Evolutionary conservation across 2,888 invertebrate species (phyloP).

Genomic region (Amiota mariae): DNA sequence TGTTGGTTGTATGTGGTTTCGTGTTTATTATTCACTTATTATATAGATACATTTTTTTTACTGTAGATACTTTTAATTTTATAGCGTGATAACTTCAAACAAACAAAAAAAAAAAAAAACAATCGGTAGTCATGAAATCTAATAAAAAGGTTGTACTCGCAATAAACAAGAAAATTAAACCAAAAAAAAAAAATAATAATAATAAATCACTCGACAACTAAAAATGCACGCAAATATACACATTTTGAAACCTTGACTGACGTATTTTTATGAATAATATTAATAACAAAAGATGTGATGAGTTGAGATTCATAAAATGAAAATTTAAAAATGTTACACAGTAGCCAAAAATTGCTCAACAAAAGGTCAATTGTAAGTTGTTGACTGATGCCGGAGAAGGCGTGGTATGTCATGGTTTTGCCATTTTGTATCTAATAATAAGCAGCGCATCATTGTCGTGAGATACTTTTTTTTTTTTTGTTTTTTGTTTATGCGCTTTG

Average conservation of each 20-base stretch:
- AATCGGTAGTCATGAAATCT: conserved; percentile 61
- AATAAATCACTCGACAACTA: neutral
- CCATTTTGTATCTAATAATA: too few species aligned
- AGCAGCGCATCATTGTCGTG: too few species aligned
- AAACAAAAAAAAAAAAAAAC: conserved; percentile 33
- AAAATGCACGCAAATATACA: neutral
- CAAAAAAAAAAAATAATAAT: neutral
- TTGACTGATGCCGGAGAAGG: neutral
- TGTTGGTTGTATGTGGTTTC: too few species aligned
- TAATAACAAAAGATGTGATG: neutral
- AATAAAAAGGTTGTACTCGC: conserved; percentile 40
- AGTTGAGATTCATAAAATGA: neutral
- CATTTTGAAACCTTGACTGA: neutral
- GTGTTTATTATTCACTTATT: too few species aligned
- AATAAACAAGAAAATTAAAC: conserved; percentile 39
- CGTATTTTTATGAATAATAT: neutral
- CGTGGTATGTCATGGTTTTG: neutral
- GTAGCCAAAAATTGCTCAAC: neutral
- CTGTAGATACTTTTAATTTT: neutral
- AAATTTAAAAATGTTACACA: too few species aligned
- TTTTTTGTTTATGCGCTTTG: conserved; percentile 7
- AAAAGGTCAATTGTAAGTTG: neutral
- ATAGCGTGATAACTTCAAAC: conserved; percentile 54
- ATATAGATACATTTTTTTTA: too few species aligned
- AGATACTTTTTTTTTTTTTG: too few species aligned